These are phyloP conservation scores for Aurelia coerulea DNA, from an alignment of 30 jellyfish, hydroid and myxozoan species.

Conservation along the genomic window DNA sequence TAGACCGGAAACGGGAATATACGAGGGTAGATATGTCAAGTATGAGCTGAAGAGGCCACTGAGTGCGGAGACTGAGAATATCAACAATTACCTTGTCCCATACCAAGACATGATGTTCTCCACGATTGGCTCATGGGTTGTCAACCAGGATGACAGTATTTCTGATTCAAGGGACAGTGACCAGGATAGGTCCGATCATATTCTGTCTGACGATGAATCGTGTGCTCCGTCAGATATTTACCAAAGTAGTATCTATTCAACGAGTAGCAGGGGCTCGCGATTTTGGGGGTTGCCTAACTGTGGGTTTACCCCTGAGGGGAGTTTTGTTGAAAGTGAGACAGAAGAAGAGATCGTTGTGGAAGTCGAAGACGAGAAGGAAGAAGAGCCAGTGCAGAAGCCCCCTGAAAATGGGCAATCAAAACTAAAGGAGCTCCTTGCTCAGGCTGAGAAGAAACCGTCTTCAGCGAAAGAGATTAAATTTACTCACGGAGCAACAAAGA, in stretches of 20 bases:
- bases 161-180: neutral
- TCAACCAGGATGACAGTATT: conserved; percentile 11
- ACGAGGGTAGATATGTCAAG: conserved; percentile 54
- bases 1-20: conserved; percentile 43
- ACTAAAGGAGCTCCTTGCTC: conserved; percentile 24
- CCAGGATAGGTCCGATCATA: neutral
- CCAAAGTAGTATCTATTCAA: conserved; percentile 60
- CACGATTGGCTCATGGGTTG: conserved; percentile 68
- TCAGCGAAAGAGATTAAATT: neutral
- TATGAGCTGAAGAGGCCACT: conserved; percentile 52
- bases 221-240: conserved; percentile 59
- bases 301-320: conserved; percentile 52
- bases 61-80: conserved; percentile 41
- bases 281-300: conserved; percentile 62
- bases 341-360: neutral
- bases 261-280: conserved; percentile 8
- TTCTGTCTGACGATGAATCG: conserved; percentile 42
- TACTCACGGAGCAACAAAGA: conserved; percentile 42
- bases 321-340: conserved; percentile 4
- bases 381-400: neutral
- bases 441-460: neutral
- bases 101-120: conserved; percentile 62
- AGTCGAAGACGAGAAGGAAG: conserved; percentile 6
- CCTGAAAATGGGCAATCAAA: conserved; percentile 22
- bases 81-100: conserved; percentile 78